Base-by-base conservation (phyloP, 2,797 vertebrate genomes). In the Scyliorhinus canicula region DNA sequence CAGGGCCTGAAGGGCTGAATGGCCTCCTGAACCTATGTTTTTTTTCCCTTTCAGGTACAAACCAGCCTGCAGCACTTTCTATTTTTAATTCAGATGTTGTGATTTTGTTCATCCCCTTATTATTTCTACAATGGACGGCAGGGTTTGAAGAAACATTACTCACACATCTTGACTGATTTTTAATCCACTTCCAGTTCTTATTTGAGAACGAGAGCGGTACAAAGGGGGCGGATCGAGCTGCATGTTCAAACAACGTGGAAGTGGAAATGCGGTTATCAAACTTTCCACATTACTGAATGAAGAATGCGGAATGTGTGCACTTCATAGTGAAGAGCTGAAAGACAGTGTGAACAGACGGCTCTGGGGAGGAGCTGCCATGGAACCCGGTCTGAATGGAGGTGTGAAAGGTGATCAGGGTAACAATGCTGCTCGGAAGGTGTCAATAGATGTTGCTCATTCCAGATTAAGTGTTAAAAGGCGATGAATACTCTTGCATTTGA, bases 401-500 rank as follows among this genome's bases (percentile, higher is more conserved):
- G 60, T 65, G 88, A 65, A 65, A 44, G 40, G 88, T 63, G 88
- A 65, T 65, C 35, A 40, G 88, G 8, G n/a, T 3, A 40, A 91
- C 55, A 91, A 91, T 91, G 60, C 9, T 0, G 9, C 19, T 44
- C 3, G 57, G n/a, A 44, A 65, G 88, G 88, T 91, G 60, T 91
- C 88, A 91, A 91, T 11, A 65, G 60, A 91, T 65, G n/a, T 91
- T 91, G 8, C 57, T 44, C n/a, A 65, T 7, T 65, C 88, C n/a
- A 91, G n/a, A 65, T 24, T 91, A 44, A 12, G n/a, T 91, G 88
- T 91, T 65, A 91, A 91, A 65, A 91, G 88, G 88, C 28, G n/a
- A 44, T 91, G 88, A 91, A 91, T 91, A 65, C n/a, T 91, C n/a
- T 44, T 21, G 57, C 88, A 63, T 57, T 91, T 91, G 57, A 65